Evolutionary conservation across 1,140 invertebrate species (phyloP).

Genomic region (Dendroctonus ponderosae): DNA sequence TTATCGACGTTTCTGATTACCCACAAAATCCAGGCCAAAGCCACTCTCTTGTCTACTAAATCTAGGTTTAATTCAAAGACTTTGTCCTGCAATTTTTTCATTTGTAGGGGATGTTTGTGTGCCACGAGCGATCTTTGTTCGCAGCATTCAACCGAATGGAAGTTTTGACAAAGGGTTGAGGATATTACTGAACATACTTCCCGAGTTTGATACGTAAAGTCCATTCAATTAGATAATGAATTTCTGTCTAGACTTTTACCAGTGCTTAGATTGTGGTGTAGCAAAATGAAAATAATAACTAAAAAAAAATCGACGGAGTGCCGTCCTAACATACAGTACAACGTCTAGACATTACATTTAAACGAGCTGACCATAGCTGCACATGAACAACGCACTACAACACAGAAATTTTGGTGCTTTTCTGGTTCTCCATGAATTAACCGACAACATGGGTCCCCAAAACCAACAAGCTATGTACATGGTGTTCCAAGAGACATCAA

Average conservation of each 20-base stretch:
- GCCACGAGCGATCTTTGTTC: constrained; percentile 3
- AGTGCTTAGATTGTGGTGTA: constrained; percentile 9
- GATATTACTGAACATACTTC: neutral
- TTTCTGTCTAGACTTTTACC: constrained; percentile 5
- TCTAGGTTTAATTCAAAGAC: constrained; percentile 24
- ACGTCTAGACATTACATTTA: constrained; percentile 52
- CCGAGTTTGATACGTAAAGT: neutral
- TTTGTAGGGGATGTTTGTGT: constrained; percentile 4
- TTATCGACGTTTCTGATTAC: constrained; percentile 34
- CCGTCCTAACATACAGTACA: constrained; percentile 40
- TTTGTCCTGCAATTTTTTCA: constrained; percentile 15
- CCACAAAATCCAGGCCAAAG: constrained; percentile 29
- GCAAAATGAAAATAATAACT: constrained; percentile 16
- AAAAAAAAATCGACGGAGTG: constrained; percentile 18
- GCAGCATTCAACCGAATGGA: neutral
- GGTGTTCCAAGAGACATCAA: too few species aligned
- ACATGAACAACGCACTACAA: constrained; percentile 50
- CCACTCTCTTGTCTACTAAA: constrained; percentile 32
- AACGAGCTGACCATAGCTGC: constrained; percentile 50
- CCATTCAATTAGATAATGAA: too few species aligned
- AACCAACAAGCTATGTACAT: too few species aligned
- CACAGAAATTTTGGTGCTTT: constrained; percentile 33
- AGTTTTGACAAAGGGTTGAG: too few species aligned
- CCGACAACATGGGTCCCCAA: too few species aligned
- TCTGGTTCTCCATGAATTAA: too few species aligned